These are phyloP conservation scores for Tauraco hartlaubi DNA, from an alignment of 2,797 vertebrate species.

Conservation along the genomic window DNA sequence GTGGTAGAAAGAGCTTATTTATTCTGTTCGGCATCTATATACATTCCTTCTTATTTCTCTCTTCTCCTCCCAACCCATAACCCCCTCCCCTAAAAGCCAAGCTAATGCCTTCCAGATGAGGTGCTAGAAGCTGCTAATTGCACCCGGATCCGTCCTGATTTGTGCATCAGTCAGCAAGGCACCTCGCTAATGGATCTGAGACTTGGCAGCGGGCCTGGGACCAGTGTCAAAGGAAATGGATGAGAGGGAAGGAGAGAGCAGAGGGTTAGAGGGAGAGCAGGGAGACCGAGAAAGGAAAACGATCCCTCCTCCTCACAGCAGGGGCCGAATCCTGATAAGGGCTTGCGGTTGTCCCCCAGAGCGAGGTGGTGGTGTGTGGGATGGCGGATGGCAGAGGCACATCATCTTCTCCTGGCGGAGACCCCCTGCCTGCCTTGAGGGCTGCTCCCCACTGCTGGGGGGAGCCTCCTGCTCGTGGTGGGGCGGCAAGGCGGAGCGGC, in stretches of 20 bases:
- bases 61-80: conserved; percentile 37
- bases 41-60: conserved; percentile 64
- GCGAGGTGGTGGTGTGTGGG: not conserved
- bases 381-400: not conserved
- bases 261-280: conserved; percentile 5
- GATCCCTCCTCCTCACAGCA: conserved; percentile 26
- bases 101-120: conserved; percentile 95
- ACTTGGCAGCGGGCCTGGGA: conserved; percentile 83
- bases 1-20: conserved; percentile 75
- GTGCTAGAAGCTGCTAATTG: conserved; percentile 92
- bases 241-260: conserved; percentile 67
- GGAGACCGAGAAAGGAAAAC: conserved; percentile 22
- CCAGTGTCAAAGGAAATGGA: conserved; percentile 82
- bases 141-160: conserved; percentile 92
- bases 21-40: conserved; percentile 80
- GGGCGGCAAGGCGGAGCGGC: conserved; percentile 22
- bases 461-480: conserved; percentile 15
- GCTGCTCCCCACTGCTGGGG: conserved; percentile 14
- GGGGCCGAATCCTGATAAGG: conserved; percentile 25
- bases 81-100: conserved; percentile 60
- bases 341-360: not conserved
- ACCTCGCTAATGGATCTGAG: conserved; percentile 85
- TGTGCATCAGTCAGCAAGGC: conserved; percentile 87
- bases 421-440: not conserved
- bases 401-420: conserved; percentile 20